Conservation (phyloP, 2,888 invertebrate genomes). For the Merodon equestris region DNA sequence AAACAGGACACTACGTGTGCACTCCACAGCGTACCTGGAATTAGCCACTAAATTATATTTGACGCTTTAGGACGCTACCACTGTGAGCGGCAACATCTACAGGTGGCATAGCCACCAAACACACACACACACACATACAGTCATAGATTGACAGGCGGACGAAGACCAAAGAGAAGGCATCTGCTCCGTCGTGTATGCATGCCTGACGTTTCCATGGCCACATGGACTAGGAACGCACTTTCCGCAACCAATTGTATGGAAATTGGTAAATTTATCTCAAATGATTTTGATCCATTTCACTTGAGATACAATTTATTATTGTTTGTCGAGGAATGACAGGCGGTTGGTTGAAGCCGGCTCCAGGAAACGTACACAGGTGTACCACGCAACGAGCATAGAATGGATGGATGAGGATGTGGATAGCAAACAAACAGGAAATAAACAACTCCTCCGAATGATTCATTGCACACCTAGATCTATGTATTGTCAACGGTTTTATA, state of each 20-base stretch:
- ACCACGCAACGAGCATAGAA: too few species aligned
- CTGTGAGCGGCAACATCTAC: background rate
- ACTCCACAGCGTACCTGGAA: slow-evolving; percentile 37
- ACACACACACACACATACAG: too few species aligned
- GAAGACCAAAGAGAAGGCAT: background rate
- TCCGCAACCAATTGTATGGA: slow-evolving; percentile 41
- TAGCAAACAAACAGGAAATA: background rate
- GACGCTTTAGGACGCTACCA: slow-evolving; percentile 33
- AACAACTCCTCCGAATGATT: background rate
- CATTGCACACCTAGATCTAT: too few species aligned
- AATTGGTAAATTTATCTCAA: slow-evolving; percentile 52
- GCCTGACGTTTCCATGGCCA: slow-evolving; percentile 25
- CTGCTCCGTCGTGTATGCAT: slow-evolving; percentile 25
- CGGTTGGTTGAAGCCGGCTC: slow-evolving; percentile 6
- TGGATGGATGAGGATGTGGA: background rate
- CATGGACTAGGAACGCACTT: slow-evolving; percentile 1
- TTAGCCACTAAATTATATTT: slow-evolving; percentile 60
- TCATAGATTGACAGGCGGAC: background rate
- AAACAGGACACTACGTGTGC: slow-evolving; percentile 53
- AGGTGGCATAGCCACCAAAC: too few species aligned
- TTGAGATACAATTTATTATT: slow-evolving; percentile 51
- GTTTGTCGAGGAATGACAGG: slow-evolving; percentile 39
- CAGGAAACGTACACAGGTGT: background rate
- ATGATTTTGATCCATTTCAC: slow-evolving; percentile 57
- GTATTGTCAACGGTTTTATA: too few species aligned